Evolutionary conservation across 2,888 invertebrate genomes (phyloP).

Genomic region (Sphaerophoria taeniata): DNA sequence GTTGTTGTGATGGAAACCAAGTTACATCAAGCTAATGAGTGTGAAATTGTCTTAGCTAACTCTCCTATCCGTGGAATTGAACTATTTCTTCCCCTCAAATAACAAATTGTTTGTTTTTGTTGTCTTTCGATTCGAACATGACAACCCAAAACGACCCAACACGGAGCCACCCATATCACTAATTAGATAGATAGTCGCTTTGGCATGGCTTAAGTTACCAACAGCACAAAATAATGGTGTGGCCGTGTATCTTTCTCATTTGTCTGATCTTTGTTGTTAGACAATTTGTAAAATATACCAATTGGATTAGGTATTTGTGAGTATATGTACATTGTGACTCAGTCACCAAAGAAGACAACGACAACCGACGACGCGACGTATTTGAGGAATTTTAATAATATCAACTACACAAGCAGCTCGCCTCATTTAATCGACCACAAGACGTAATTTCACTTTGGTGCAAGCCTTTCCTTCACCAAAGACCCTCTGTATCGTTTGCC

Average conservation of each 20-base stretch:
- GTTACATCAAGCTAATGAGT: conserved; percentile 69
- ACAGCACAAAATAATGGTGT: neutral
- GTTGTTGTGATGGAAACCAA: conserved; percentile 35
- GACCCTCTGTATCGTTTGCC: neutral
- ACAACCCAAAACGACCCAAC: conserved; percentile 15
- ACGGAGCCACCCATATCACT: conserved; percentile 28
- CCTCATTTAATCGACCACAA: conserved; percentile 70
- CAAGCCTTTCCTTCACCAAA: conserved; percentile 2
- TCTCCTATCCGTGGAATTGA: conserved; percentile 38
- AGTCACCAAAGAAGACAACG: neutral
- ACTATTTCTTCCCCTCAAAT: conserved; percentile 25
- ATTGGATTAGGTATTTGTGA: conserved; percentile 47
- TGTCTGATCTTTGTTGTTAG: conserved; percentile 27
- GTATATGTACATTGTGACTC: conserved; percentile 41
- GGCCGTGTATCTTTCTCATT: conserved; percentile 57
- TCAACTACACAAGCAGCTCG: conserved; percentile 52
- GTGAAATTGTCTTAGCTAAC: conserved; percentile 64
- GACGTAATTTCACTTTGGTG: conserved; percentile 70
- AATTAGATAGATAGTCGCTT: conserved; percentile 53
- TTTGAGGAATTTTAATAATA: conserved; percentile 65
- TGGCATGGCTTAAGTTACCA: neutral
- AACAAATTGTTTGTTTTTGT: conserved; percentile 15
- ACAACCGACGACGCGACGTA: conserved; percentile 7
- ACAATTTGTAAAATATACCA: conserved; percentile 49
- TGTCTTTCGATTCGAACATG: conserved; percentile 17